A percentile compares a stretch with the other conserved stretches of the same genome.
Conservation (phyloP, 2,888 invertebrate genomes). For the Uropetala carovei region DNA sequence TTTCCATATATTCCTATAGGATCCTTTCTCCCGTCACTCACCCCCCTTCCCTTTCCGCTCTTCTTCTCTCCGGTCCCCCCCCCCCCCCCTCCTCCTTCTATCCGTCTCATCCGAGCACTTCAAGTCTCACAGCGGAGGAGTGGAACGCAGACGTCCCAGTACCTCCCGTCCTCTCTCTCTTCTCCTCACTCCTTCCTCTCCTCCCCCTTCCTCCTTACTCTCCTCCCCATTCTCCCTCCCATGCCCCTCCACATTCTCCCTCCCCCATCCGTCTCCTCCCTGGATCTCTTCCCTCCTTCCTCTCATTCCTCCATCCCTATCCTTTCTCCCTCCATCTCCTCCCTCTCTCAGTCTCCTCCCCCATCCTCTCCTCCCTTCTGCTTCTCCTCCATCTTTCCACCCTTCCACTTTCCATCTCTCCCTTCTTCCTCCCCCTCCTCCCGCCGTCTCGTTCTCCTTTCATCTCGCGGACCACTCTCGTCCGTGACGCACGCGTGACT, state of each 20-base stretch:
- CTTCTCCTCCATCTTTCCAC: not conserved
- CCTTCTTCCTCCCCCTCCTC: not conserved
- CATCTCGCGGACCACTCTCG: not conserved
- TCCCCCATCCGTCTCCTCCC: not conserved
- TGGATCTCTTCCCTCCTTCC: constrained; percentile 43
- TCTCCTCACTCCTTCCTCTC: too few species aligned
- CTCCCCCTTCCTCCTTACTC: not conserved
- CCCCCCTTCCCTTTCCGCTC: too few species aligned
- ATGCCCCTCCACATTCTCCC: not conserved
- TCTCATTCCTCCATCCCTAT: not conserved
- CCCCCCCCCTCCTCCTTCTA: too few species aligned
- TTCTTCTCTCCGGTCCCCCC: too few species aligned
- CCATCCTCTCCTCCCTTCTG: not conserved
- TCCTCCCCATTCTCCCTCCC: not conserved
- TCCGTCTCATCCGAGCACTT: too few species aligned
- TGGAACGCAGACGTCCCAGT: too few species aligned
- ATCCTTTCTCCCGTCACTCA: too few species aligned
- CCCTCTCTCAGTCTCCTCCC: not conserved
- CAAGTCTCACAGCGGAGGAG: too few species aligned
- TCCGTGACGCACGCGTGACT: constrained; percentile 3
- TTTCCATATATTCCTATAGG: too few species aligned
- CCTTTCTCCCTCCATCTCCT: too few species aligned
- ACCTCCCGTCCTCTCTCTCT: too few species aligned
- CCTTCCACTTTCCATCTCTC: not conserved
- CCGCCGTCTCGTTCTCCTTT: not conserved